These are phyloP conservation scores for Bemisia tabaci DNA, from an alignment of 1,140 invertebrate genomes.

Conservation along the genomic window DNA sequence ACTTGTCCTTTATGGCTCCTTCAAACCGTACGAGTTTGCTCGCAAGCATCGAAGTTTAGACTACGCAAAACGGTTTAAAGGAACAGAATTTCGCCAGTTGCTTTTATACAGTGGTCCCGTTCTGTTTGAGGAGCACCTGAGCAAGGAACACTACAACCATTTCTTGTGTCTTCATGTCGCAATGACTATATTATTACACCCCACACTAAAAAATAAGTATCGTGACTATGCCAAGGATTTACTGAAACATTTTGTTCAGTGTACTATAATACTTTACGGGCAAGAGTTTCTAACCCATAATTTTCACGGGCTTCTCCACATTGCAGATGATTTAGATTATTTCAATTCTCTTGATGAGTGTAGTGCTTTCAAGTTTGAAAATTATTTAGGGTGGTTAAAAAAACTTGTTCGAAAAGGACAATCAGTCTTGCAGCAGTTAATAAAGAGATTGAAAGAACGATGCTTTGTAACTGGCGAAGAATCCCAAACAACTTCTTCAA, in stretches of 20 bases:
- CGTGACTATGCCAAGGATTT: slow-evolving; percentile 9
- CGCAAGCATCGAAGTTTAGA: slow-evolving; percentile 20
- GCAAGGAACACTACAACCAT: neutral
- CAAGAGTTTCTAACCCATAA: slow-evolving; percentile 25
- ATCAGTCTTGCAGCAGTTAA: neutral
- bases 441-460: neutral
- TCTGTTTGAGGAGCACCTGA: slow-evolving; percentile 19
- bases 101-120: slow-evolving; percentile 30
- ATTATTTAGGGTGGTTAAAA: slow-evolving; percentile 8
- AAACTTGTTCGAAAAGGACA: slow-evolving; percentile 10
- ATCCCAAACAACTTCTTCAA: neutral
- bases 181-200: slow-evolving; percentile 1
- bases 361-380: slow-evolving; percentile 17
- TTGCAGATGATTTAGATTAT: slow-evolving; percentile 12
- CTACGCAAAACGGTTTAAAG: slow-evolving; percentile 24
- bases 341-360: slow-evolving; percentile 5
- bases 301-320: slow-evolving; percentile 16
- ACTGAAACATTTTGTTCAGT: slow-evolving; percentile 11
- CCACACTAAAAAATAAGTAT: neutral
- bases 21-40: slow-evolving; percentile 21
- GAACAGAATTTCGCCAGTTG: slow-evolving; percentile 29
- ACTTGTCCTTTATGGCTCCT: slow-evolving; percentile 13
- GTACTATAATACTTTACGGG: slow-evolving; percentile 19
- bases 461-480: neutral
- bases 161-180: neutral